Base-by-base conservation (phyloP, 2,888 invertebrate species). In the Chaetogeoica ovagalla region DNA sequence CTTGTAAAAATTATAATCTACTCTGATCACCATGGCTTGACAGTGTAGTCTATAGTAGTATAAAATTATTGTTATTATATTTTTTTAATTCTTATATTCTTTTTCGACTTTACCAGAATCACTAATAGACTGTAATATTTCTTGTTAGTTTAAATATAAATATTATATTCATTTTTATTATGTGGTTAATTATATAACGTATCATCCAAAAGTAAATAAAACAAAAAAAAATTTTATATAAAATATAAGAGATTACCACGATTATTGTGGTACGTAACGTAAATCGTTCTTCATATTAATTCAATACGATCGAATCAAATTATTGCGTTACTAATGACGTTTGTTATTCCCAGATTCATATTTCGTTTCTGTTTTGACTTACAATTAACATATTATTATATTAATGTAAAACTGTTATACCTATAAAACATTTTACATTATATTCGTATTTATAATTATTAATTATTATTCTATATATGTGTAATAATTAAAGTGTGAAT, bases 51-150 rank as follows among this genome's bases (percentile, higher is more conserved):
- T 75, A 4, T 30, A 48, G 66, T 75, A 57, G 0, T 57, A 55
- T 66, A 17, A 39, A 71, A 21, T 60, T 48, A 72, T 72, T 48
- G n/a, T 63, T 23, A 39, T 17, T 59, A 21, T 59, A 19, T 63
- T 23, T 23, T 69, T 52, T 37, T 62, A 52, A 19, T 63, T 74
- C 57, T 57, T 65, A 74, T 57, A 74, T 23, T 57, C 23, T 75
- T 4, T 57, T 57, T 43, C 3, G 37, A 43, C n/a, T 39, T 59
- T 8, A 66, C 13, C 43, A 75, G 23, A 48, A 68, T 68, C 66
- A 43, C 68, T 59, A 48, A 66, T 66, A 30, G 15, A 74, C 39
- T 59, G 65, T 74, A 75, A 21, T 75, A 30, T 48, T 60, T 66
- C 30, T 57, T 23, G 57, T 23, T 30, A 52, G 63, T 57, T 65